Base-by-base conservation (phyloP, 2,113 vertebrate genomes). In the Crotalus tigris region DNA sequence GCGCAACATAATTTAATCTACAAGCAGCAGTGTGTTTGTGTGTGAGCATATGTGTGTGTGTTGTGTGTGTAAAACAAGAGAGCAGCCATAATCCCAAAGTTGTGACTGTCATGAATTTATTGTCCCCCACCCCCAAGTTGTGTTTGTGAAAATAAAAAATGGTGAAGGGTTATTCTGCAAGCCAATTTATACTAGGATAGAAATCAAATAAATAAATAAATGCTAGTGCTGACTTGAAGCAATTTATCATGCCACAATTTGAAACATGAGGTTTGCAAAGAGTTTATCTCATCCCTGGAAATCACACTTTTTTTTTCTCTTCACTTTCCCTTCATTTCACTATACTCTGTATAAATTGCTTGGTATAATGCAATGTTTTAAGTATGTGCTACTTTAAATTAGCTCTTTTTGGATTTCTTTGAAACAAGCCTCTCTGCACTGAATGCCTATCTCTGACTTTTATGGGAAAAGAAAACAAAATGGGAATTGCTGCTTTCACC, bases 401-500 rank as follows among this genome's bases (percentile, higher is more conserved):
- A 87, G 46, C 15, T 91, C 26, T 29, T 44, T 44, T 57, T 21
- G 33, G 49, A 49, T 93, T 91, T 92, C 29, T 15, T 13, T 29
- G 13, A 49, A 58, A 21, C 3, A 90, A 94, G 88, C 49, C 6
- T 33, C 87, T 55, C 39, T 93, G 23, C 26, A 69, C 1, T 33
- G 29, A 13, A 21, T 44, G 3, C 44, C 13, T 57, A 1, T 2
- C 93, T 86, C 59, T 64, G 39, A 49, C 61, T 93, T 90, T 17
- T 61, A 44, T 92, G 44, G 11, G n/a, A 93, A 93, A 92, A 57
- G 93, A 93, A 85, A 92, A 90, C 26, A 94, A 93, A 89, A 93
- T 81, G 91, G 19, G 17, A 33, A 89, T n/a, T 85, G 8, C 11
- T 90, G 2, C 51, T 95, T 91, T 85, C 3, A 91, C 11, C 15